Conservation (phyloP, 2,888 invertebrate species). For the Latheticus oryzae region DNA sequence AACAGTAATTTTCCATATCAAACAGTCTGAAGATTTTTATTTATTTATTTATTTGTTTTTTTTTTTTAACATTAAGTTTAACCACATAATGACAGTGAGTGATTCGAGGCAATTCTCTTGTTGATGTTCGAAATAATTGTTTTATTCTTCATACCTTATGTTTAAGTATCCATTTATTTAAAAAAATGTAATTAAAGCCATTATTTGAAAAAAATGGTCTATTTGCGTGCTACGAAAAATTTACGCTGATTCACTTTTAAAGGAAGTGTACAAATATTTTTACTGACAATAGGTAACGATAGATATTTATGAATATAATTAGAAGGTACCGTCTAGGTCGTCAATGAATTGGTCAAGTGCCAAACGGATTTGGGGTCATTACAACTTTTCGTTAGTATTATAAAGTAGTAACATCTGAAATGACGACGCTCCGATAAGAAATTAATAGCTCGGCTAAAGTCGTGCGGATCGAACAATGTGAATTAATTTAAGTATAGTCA, state of each 20-base stretch:
- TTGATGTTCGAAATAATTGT: too few species aligned
- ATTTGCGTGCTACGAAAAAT: conserved; percentile 16
- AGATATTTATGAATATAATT: conserved; percentile 31
- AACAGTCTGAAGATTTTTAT: too few species aligned
- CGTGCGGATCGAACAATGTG: neutral
- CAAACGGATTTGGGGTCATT: conserved; percentile 23
- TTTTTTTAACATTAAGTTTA: too few species aligned
- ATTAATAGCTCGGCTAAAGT: too few species aligned
- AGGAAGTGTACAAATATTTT: conserved; percentile 17
- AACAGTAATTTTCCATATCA: too few species aligned
- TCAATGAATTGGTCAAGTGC: conserved; percentile 24
- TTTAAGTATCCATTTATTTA: too few species aligned
- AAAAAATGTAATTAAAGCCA: neutral
- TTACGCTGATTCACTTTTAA: conserved; percentile 22
- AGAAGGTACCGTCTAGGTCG: conserved; percentile 22
- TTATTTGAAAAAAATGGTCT: conserved; percentile 5
- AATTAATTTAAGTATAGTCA: neutral
- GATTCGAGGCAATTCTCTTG: too few species aligned
- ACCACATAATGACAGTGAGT: too few species aligned
- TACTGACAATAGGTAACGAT: conserved; percentile 20
- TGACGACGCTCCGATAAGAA: neutral
- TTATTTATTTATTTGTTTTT: too few species aligned
- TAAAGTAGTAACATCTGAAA: too few species aligned
- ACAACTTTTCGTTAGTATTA: too few species aligned
- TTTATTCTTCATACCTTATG: too few species aligned